These are phyloP conservation scores for Ochropleura leucogaster DNA, from an alignment of 2,888 invertebrate species.

Conservation along the genomic window DNA sequence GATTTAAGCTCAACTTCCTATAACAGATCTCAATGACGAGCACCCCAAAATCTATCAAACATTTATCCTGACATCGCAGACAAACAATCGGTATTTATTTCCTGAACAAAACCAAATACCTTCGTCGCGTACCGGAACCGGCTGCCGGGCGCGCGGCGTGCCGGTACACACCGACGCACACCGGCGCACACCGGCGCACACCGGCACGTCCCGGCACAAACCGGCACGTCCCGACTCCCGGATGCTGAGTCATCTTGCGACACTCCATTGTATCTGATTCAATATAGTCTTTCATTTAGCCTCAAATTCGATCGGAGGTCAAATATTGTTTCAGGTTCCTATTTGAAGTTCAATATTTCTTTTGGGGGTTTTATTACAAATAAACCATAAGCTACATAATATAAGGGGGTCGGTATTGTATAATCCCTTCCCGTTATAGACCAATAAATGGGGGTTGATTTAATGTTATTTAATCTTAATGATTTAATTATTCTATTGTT, in stretches of 20 bases:
- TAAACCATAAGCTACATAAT: slow-evolving; percentile 18
- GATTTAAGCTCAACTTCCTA: not conserved
- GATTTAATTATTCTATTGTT: not conserved
- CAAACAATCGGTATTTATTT: slow-evolving; percentile 14
- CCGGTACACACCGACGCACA: not conserved
- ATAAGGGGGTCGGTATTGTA: not conserved
- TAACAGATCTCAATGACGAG: not conserved
- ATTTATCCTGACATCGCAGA: not conserved
- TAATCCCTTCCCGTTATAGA: not conserved
- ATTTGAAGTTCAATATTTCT: slow-evolving; percentile 50
- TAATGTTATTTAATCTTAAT: not conserved
- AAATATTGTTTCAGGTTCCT: slow-evolving; percentile 51
- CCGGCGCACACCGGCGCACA: not conserved
- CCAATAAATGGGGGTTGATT: not conserved
- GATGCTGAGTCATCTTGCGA: slow-evolving; percentile 34
- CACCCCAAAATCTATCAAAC: not conserved
- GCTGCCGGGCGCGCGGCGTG: not conserved
- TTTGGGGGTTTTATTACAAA: slow-evolving; percentile 29
- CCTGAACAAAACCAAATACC: not conserved
- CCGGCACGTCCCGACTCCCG: not conserved
- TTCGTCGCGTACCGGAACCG: not conserved
- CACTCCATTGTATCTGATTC: slow-evolving; percentile 42
- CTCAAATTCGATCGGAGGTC: slow-evolving; percentile 23
- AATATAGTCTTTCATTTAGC: slow-evolving; percentile 40
- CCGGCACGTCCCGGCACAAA: slow-evolving; percentile 6